These are phyloP conservation scores for Pholis gunnellus DNA, from an alignment of 2,113 vertebrate genomes.

Conservation along the genomic window DNA sequence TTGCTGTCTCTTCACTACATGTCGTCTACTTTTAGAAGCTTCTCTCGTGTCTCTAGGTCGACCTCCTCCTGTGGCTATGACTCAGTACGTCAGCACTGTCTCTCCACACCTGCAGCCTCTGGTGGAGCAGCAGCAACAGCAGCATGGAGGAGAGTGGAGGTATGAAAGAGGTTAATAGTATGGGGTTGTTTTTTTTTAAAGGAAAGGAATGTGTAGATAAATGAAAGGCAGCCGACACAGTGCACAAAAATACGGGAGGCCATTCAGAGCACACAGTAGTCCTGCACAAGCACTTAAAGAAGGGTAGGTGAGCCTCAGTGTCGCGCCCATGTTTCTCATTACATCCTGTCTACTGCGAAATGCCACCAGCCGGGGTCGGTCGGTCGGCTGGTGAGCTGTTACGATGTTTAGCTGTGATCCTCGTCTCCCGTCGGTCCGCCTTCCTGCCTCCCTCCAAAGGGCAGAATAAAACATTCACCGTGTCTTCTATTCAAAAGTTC, in stretches of 20 bases:
- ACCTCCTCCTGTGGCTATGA: conserved; percentile 39
- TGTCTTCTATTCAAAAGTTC: conserved; percentile 10
- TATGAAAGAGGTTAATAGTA: not conserved
- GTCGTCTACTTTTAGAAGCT: conserved; percentile 36
- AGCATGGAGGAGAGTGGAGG: not conserved
- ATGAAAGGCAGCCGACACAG: conserved; percentile 13
- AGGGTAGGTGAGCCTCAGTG: not conserved
- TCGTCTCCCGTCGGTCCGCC: not conserved
- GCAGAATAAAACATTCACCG: conserved; percentile 53
- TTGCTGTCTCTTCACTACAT: conserved; percentile 28
- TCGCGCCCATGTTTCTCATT: not conserved
- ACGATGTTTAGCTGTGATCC: not conserved
- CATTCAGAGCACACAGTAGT: conserved; percentile 23
- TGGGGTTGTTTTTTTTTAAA: not conserved
- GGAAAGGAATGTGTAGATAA: conserved; percentile 1
- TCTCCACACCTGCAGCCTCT: conserved; percentile 18
- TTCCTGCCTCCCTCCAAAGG: conserved; percentile 7
- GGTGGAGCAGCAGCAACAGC: conserved; percentile 11
- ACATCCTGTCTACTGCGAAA: conserved; percentile 2
- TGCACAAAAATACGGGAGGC: not conserved
- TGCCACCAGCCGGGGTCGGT: conserved; percentile 18
- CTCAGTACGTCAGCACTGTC: conserved; percentile 32
- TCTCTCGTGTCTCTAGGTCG: conserved; percentile 55
- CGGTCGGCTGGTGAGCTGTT: not conserved
- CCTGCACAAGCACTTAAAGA: not conserved